phyloP scores from a whole-genome alignment of 2,797 vertebrate species.

The Parotocinclus haroldoi region DNA sequence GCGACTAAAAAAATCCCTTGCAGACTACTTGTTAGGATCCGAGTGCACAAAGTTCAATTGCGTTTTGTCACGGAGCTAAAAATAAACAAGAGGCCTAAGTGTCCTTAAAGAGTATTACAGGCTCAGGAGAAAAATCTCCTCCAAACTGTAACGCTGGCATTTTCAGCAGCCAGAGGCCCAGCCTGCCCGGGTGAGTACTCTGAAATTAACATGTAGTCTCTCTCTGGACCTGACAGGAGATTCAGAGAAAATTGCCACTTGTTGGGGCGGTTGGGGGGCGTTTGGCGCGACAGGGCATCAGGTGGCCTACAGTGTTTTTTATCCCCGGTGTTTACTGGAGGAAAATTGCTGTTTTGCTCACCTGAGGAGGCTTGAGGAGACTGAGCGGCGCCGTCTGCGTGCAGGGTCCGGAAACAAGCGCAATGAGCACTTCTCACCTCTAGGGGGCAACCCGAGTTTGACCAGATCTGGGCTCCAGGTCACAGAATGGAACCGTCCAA shows the following conservation, averaged over 20 bases:
- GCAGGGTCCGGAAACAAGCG: conserved; percentile 24
- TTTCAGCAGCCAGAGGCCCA: conserved; percentile 15
- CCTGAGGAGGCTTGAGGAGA: conserved; percentile 58
- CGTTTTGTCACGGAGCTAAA: background rate
- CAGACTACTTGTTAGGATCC: background rate
- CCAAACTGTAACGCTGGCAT: conserved; percentile 30
- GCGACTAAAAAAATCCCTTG: too few relatives aligned
- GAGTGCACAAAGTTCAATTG: background rate
- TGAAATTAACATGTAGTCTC: conserved; percentile 27
- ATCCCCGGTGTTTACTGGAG: conserved; percentile 65
- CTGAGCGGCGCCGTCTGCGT: conserved; percentile 65
- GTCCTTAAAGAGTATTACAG: conserved; percentile 23
- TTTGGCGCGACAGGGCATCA: conserved; percentile 59
- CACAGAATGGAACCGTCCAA: background rate
- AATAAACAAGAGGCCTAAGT: conserved; percentile 15
- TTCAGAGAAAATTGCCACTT: conserved; percentile 47
- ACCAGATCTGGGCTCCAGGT: background rate
- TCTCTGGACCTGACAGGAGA: conserved; percentile 39
- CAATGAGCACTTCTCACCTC: conserved; percentile 47
- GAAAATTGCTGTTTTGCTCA: conserved; percentile 78
- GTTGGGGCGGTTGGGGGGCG: conserved; percentile 60
- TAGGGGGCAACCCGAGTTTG: conserved; percentile 63
- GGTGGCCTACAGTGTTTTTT: conserved; percentile 60
- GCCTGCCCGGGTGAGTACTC: conserved; percentile 5
- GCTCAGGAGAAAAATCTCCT: conserved; percentile 22